phyloP scores from a whole-genome alignment of 2,888 invertebrate genomes.

The Lochmaea capreae region DNA sequence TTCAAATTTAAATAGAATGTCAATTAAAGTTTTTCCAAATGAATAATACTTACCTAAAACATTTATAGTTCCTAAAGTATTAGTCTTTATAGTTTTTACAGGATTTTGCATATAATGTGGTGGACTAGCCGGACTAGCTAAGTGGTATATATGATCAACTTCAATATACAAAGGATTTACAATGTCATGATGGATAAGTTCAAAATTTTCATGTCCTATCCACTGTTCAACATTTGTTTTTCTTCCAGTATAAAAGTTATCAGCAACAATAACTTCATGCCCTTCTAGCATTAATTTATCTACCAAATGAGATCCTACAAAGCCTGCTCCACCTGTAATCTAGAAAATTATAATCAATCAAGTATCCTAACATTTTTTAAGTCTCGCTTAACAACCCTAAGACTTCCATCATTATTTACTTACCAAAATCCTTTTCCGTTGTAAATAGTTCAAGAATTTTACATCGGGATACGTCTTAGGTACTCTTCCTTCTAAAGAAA shows the following conservation, averaged over 20 bases:
- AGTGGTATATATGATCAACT: constrained; percentile 97
- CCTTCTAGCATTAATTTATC: constrained; percentile 95
- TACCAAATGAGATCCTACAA: constrained; percentile 98
- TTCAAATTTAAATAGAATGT: constrained; percentile 57
- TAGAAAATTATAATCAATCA: constrained; percentile 57
- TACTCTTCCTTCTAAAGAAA: constrained; percentile 77
- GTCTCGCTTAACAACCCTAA: background rate
- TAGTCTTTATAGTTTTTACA: constrained; percentile 99
- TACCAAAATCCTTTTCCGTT: constrained; percentile 92
- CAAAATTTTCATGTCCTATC: constrained; percentile 99
- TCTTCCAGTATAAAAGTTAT: constrained; percentile 98
- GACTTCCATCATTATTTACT: constrained; percentile 40
- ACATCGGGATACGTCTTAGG: constrained; percentile 92
- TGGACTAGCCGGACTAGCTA: constrained; percentile 98
- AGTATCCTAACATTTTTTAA: too few species aligned
- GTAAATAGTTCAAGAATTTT: constrained; percentile 90
- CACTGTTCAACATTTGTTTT: constrained; percentile 98
- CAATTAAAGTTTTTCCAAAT: background rate
- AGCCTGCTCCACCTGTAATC: constrained; percentile 97
- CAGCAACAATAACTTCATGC: constrained; percentile 96
- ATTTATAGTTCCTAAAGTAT: constrained; percentile 95
- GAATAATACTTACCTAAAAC: constrained; percentile 76
- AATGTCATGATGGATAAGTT: constrained; percentile 98
- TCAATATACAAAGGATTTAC: constrained; percentile 98
- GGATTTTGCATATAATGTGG: constrained; percentile 99